Evolutionary conservation across 1,140 invertebrate species (phyloP).

Genomic region (Heliconius nattereri): DNA sequence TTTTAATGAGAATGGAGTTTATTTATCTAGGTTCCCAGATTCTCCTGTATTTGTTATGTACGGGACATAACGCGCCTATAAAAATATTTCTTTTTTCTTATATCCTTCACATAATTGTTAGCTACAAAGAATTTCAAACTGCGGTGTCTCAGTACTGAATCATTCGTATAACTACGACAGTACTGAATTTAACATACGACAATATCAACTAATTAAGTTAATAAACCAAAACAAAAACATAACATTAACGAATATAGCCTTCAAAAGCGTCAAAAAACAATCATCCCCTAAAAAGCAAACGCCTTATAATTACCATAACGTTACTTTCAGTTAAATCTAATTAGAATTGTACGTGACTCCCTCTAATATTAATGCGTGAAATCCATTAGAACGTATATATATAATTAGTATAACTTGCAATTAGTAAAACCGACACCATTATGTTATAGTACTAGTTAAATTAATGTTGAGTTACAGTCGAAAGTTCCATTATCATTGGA

Average conservation of each 20-base stretch:
- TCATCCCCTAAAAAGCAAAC: neutral
- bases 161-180: too few relatives aligned
- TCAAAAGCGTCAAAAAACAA: neutral
- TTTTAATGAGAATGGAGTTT: too few relatives aligned
- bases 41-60: too few relatives aligned
- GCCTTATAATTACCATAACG: slow-evolving; percentile 40
- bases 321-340: slow-evolving; percentile 54
- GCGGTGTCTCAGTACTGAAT: too few relatives aligned
- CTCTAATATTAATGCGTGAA: slow-evolving; percentile 62
- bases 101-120: neutral
- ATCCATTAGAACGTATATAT: slow-evolving; percentile 75
- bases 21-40: too few relatives aligned
- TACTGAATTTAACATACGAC: neutral
- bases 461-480: slow-evolving; percentile 75
- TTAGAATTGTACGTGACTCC: slow-evolving; percentile 51
- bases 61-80: too few relatives aligned
- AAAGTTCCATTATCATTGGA: slow-evolving; percentile 78
- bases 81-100: neutral
- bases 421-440: slow-evolving; percentile 78
- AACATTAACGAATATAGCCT: neutral
- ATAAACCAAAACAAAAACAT: neutral
- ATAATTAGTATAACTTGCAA: slow-evolving; percentile 77
- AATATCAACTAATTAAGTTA: neutral
- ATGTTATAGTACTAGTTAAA: slow-evolving; percentile 73
- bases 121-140: too few relatives aligned